Evolutionary conservation across 2,797 vertebrate genomes (phyloP).

Genomic region (Stomatorhinus walkeri): DNA sequence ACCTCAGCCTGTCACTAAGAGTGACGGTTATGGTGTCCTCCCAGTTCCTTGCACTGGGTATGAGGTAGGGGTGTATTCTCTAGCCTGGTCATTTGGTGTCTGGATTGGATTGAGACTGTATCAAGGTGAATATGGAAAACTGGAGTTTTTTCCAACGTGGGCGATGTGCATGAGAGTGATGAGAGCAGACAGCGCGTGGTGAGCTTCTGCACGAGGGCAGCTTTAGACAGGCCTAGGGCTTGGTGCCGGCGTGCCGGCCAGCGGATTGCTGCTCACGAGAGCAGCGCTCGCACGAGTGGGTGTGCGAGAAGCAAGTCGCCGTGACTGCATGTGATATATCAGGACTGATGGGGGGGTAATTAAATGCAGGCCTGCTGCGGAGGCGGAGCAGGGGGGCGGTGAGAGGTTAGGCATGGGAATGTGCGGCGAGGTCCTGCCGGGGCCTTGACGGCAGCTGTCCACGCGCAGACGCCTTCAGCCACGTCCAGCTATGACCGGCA

Average conservation of each 20-base stretch:
- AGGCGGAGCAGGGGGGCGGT: conserved; percentile 19
- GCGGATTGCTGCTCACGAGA: conserved; percentile 54
- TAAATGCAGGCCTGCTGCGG: conserved; percentile 48
- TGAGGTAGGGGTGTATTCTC: conserved; percentile 5
- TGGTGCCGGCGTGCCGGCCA: conserved; percentile 56
- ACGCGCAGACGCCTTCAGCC: conserved; percentile 61
- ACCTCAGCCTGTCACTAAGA: background rate
- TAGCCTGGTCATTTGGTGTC: background rate
- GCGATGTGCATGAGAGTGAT: conserved; percentile 9
- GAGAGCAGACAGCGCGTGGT: conserved; percentile 47
- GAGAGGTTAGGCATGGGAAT: background rate
- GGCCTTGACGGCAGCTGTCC: conserved; percentile 68
- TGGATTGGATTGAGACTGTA: conserved; percentile 38
- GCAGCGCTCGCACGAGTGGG: conserved; percentile 51
- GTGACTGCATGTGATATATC: conserved; percentile 61
- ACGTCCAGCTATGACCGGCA: conserved; percentile 62
- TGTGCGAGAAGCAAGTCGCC: conserved; percentile 32
- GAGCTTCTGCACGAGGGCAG: conserved; percentile 53
- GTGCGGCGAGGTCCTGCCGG: conserved; percentile 40
- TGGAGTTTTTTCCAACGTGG: background rate
- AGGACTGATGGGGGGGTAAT: conserved; percentile 57
- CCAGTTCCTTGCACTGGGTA: background rate
- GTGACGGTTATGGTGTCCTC: background rate
- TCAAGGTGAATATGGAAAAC: background rate
- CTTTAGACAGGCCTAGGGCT: conserved; percentile 46